A percentile compares a stretch with the other conserved stretches of the same genome.
Conservation (phyloP, 2,888 invertebrate genomes). For the Ectemnius cavifrons region DNA sequence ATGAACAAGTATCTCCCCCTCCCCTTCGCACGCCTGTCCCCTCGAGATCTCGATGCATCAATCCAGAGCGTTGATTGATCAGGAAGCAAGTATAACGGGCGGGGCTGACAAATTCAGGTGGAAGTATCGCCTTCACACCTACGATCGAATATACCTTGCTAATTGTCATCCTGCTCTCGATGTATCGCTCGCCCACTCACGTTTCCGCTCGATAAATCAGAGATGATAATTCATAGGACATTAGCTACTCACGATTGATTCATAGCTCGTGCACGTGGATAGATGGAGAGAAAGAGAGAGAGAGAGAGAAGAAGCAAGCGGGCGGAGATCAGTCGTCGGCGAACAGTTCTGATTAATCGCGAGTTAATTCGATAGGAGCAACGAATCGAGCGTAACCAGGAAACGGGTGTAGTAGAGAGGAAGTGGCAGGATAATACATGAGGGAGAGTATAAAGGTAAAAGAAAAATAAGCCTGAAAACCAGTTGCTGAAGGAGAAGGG, state of each 20-base stretch:
- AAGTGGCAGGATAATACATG: not conserved
- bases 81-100: too few species aligned
- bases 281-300: not conserved
- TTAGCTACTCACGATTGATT: slow-evolving; percentile 31
- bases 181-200: slow-evolving; percentile 24
- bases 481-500: not conserved
- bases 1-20: not conserved
- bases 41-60: slow-evolving; percentile 1
- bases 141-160: slow-evolving; percentile 30
- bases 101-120: too few species aligned
- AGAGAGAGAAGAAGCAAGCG: too few species aligned
- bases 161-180: slow-evolving; percentile 42
- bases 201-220: slow-evolving; percentile 49
- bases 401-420: slow-evolving; percentile 14
- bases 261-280: slow-evolving; percentile 4
- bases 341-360: slow-evolving; percentile 42
- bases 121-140: not conserved
- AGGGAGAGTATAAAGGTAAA: too few species aligned
- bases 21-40: too few species aligned
- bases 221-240: slow-evolving; percentile 22
- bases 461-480: not conserved
- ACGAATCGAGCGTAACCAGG: slow-evolving; percentile 32
- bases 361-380: slow-evolving; percentile 33
- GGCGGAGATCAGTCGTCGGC: slow-evolving; percentile 2
- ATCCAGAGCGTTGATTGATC: too few species aligned